These are phyloP conservation scores for Dugesia japonica DNA, from an alignment of 2,888 invertebrate genomes.

Conservation along the genomic window DNA sequence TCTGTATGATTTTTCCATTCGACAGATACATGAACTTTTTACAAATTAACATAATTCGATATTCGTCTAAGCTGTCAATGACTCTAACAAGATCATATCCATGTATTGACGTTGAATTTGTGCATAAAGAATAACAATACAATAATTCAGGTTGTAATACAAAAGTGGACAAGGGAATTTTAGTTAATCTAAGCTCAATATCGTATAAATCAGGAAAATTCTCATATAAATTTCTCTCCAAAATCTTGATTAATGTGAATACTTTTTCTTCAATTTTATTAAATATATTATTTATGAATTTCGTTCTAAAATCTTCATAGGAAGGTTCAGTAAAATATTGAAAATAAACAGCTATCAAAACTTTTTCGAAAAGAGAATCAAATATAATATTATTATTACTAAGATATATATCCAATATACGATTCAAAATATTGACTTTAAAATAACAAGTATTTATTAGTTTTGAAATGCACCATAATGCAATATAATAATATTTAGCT, in stretches of 20 bases:
- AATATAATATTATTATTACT: not conserved
- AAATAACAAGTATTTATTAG: not conserved
- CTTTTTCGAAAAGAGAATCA: not conserved
- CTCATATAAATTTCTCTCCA: not conserved
- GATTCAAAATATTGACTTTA: not conserved
- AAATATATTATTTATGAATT: not conserved
- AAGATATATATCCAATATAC: not conserved
- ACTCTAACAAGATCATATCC: not conserved
- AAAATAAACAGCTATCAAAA: not conserved
- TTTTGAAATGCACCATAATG: not conserved
- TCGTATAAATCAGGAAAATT: not conserved
- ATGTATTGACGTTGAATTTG: not conserved
- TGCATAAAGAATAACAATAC: not conserved
- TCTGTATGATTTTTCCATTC: not conserved
- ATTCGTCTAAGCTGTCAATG: not conserved
- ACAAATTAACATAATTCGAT: not conserved
- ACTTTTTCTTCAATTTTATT: not conserved
- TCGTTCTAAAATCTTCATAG: not conserved
- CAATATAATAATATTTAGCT: not conserved
- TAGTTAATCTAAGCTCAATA: not conserved
- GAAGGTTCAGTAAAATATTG: not conserved
- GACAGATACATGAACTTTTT: not conserved
- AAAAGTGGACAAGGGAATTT: not conserved
- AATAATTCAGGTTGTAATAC: not conserved
- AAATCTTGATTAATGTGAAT: not conserved